phyloP scores from a whole-genome alignment of 2,888 invertebrate genomes.

The Coenonympha glycerion region DNA sequence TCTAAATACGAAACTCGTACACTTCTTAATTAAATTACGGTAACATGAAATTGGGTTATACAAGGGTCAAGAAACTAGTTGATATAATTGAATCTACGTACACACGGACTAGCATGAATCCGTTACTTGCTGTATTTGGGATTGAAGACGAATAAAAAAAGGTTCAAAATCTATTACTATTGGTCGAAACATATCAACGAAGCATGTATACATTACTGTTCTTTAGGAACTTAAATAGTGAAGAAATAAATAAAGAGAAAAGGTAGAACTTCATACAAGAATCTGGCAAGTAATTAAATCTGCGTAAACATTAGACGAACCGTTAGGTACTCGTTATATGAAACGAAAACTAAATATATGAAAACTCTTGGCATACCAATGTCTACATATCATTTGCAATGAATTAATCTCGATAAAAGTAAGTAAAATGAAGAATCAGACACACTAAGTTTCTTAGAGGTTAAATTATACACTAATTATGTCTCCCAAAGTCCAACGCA shows the following conservation, averaged over 20 bases:
- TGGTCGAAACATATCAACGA: too few species aligned
- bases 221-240: too few species aligned
- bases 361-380: background rate
- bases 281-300: background rate
- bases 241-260: background rate
- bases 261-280: background rate
- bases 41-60: conserved; percentile 16
- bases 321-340: background rate
- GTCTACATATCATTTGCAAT: background rate
- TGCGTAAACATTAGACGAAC: background rate
- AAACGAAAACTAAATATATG: conserved; percentile 1
- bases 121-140: background rate
- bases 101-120: background rate
- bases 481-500: too few species aligned
- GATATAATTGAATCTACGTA: conserved; percentile 10
- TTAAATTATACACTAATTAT: background rate
- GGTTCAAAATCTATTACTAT: background rate
- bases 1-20: conserved; percentile 10
- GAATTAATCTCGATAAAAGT: background rate
- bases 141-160: background rate
- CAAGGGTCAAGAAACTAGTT: conserved; percentile 4
- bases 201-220: too few species aligned
- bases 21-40: conserved; percentile 15
- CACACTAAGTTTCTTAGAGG: background rate
- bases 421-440: background rate